Conservation (phyloP, 2,797 vertebrate genomes). For the Hybognathus amarus region DNA sequence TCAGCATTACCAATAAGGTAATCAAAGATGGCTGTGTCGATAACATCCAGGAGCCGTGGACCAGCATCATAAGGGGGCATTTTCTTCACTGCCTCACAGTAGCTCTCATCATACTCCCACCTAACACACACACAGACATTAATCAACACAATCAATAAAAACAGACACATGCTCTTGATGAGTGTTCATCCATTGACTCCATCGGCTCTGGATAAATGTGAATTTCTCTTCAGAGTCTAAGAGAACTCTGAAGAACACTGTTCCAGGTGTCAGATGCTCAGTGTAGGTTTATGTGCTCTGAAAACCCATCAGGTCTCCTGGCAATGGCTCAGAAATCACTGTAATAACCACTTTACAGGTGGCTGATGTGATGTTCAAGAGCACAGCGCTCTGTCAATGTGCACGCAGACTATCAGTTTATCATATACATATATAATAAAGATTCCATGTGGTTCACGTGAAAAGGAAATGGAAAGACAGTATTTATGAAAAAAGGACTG, state of each 20-base stretch:
- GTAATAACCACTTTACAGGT: neutral
- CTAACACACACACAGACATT: conserved; percentile 67
- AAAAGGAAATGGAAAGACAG: neutral
- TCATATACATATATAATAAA: neutral
- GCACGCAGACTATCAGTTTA: neutral
- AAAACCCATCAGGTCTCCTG: neutral
- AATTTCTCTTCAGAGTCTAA: neutral
- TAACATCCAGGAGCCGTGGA: conserved; percentile 92
- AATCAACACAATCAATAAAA: conserved; percentile 19
- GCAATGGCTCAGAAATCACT: neutral
- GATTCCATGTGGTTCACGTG: neutral
- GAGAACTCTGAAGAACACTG: neutral
- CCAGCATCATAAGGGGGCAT: conserved; percentile 95
- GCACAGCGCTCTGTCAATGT: neutral
- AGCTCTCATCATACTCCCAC: conserved; percentile 99
- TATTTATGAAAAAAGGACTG: neutral
- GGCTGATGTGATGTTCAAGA: neutral
- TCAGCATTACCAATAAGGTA: conserved; percentile 97
- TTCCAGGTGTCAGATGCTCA: neutral
- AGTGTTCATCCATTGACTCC: neutral
- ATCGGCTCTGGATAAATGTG: neutral
- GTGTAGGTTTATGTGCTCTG: neutral
- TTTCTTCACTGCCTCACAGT: conserved; percentile 97
- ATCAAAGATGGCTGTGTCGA: conserved; percentile 95
- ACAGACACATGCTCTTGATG: neutral